Evolutionary conservation across 2,797 vertebrate genomes (phyloP), one percentile per base, ranked within the genome.

Genomic region (Sebastes matsubarae): DNA sequence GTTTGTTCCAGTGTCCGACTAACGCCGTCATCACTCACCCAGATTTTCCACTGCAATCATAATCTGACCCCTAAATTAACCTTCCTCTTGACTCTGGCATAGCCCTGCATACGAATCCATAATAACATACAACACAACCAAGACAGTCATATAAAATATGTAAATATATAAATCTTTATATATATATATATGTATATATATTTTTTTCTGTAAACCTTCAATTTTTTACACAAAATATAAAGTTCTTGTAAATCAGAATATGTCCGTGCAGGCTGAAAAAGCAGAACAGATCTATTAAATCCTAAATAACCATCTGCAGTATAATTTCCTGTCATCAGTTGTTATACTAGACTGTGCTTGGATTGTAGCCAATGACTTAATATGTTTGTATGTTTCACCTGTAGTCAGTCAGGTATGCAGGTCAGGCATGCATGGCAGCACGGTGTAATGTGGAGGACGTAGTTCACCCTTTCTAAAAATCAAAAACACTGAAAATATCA

Each of bases 1-100:
- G 77, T 79, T 77, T 77, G 60, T 61, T 66, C 76, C 66, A 74
- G 14, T 72, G 68, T 82, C 68, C 81, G 70, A 77, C 68, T 66
- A 75, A 78, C 13, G 1, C 42, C 52, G 61, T 79, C 87, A 74
- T 72, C 42, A 6, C 79, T 80, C 65, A 32, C 9, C 27, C 77
- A 75, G 22, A 80, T 80, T 76, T 85, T 85, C 72, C 52, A 65
- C 65, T 64, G 75, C 71, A 64, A 24, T 79, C 46, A 58, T 66
- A 75, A 71, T 42, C 55, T 18, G 32, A 77, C 75, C 67, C 59
- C 55, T 64, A 65, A 76, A 34, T 64, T 46, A 75, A 70, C 60
- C 66, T 5, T 30, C 24, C 24, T 55, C 36, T 6, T 25, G 2
- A 0, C 34, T 22, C 29, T 2, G 50, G 2, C 57, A 25, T 36